Evolutionary conservation across 2,113 vertebrate species (phyloP), one percentile per base, ranked within the genome.

Genomic region (Geococcyx californianus): DNA sequence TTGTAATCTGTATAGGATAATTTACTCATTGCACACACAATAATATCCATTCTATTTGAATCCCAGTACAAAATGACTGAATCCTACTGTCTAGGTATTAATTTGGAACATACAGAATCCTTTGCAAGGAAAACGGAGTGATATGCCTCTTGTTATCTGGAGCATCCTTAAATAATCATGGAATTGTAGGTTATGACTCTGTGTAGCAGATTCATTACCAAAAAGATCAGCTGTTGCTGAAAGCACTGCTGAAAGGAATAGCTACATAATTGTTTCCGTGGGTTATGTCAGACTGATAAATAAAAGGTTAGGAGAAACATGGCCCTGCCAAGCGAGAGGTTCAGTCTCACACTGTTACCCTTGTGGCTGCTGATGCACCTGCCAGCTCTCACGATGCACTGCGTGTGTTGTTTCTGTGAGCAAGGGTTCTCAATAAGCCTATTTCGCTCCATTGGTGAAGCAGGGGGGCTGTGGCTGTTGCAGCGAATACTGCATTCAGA

Each of bases 401-500:
- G 89, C 68, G 7, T 94, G 95, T 69, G 89, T 13, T 33, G 72
- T 45, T 75, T 79, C 76, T 62, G 89, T 9, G 94, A 84, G 87
- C 93, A 11, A 7, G 86, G 86, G 72, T 76, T 93, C 95, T 84
- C 90, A 82, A 42, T 55, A 74, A 84, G 90, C 92, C 89, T 52
- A 1, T 77, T 84, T 38, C 68, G 82, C 94, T 64, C 58, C 52
- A 28, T 83, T 91, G 33, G 85, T 40, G 93, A 90, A 55, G 96
- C 85, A 9, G 40, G 58, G 73, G 96, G 93, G 96, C 83, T 91
- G 96, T 87, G 97, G 88, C 90, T 82, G 68, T 89, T 95, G 82
- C 96, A 68, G 87, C 34, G 44, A 33, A 29, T 95, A 81, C 97
- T 96, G 98, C 98, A 97, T 89, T 94, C 95, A 17, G 70, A 68